These are phyloP conservation scores for Drosophila baimaii DNA, from an alignment of 1,140 invertebrate genomes.

Conservation along the genomic window DNA sequence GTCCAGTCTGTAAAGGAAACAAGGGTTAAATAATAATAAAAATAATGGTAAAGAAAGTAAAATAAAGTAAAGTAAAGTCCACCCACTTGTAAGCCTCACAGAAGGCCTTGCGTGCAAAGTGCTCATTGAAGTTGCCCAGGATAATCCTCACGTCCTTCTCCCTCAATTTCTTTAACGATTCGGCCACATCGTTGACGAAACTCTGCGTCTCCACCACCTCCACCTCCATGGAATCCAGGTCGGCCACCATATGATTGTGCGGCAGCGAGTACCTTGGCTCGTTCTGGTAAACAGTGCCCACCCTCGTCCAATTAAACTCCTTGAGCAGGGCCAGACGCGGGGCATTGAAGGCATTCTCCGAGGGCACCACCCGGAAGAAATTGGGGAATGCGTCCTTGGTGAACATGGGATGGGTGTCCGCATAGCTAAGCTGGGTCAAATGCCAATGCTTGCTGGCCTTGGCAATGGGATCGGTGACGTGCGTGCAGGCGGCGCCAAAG, in stretches of 20 bases:
- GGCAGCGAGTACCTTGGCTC: conserved; percentile 96
- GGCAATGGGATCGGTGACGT: conserved; percentile 98
- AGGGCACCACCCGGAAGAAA: conserved; percentile 98
- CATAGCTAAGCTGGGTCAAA: conserved; percentile 98
- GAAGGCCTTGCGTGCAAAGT: conserved; percentile 96
- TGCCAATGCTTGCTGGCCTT: conserved; percentile 99
- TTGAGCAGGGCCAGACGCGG: conserved; percentile 94
- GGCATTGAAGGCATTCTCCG: conserved; percentile 97
- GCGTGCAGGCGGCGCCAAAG: conserved; percentile 97
- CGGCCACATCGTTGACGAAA: conserved; percentile 95
- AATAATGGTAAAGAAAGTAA: not conserved
- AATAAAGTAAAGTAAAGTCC: too few relatives aligned
- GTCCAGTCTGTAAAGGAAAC: conserved; percentile 86
- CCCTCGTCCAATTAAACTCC: conserved; percentile 98
- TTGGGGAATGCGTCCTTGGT: conserved; percentile 97
- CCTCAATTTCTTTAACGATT: conserved; percentile 93
- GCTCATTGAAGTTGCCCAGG: conserved; percentile 97
- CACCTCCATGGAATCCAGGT: conserved; percentile 92
- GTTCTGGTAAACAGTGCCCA: conserved; percentile 98
- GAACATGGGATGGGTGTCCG: conserved; percentile 99
- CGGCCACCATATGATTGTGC: conserved; percentile 95
- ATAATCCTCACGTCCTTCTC: conserved; percentile 98
- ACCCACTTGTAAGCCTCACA: conserved; percentile 93
- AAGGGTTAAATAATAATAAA: too few relatives aligned
- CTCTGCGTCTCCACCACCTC: conserved; percentile 96